These are phyloP conservation scores for Venustaconcha ellipsiformis DNA, from an alignment of 1,140 invertebrate species.

Conservation along the genomic window DNA sequence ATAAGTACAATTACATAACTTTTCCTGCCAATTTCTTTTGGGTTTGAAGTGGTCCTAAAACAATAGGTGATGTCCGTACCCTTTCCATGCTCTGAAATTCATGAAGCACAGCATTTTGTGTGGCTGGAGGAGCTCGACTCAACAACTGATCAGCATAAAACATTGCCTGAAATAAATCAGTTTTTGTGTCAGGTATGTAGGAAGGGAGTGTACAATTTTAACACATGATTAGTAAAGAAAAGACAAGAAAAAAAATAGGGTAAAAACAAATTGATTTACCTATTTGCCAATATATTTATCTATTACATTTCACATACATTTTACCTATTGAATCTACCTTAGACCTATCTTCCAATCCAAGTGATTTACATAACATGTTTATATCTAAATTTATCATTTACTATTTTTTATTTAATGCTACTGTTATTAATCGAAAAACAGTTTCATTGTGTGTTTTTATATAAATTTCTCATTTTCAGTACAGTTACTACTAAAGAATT, in stretches of 20 bases:
- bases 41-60: slow-evolving; percentile 40
- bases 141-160: slow-evolving; percentile 66
- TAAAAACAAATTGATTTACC: neutral
- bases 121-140: slow-evolving; percentile 41
- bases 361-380: no score
- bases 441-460: no score
- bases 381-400: no score
- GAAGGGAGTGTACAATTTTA: neutral
- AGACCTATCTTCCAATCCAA: no score
- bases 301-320: no score
- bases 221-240: neutral
- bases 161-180: slow-evolving; percentile 51
- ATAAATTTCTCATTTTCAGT: no score
- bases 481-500: no score
- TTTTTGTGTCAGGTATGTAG: neutral
- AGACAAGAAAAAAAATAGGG: neutral
- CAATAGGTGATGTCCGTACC: slow-evolving; percentile 36
- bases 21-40: slow-evolving; percentile 38
- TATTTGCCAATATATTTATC: no score
- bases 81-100: slow-evolving; percentile 46
- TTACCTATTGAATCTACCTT: no score
- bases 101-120: slow-evolving; percentile 49
- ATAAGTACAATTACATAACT: slow-evolving; percentile 25
- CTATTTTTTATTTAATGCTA: no score
- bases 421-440: no score